Conservation (phyloP, 2,797 vertebrate genomes). For the Crax fasciolata region DNA sequence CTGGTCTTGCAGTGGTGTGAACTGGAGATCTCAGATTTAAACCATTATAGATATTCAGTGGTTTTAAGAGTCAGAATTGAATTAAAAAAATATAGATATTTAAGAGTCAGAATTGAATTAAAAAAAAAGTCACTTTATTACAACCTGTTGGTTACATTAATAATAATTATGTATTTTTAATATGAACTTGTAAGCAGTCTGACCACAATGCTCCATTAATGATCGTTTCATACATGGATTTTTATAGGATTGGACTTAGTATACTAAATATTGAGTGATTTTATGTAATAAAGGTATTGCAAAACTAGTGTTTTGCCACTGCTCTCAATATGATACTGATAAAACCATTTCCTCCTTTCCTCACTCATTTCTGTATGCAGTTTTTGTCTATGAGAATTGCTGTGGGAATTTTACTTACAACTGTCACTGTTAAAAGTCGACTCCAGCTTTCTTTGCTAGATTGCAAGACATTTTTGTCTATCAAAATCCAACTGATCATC, state of each 20-base stretch:
- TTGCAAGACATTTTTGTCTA: background rate
- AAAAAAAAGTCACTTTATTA: background rate
- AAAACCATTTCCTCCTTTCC: conserved; percentile 19
- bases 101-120: background rate
- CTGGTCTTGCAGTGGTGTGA: background rate
- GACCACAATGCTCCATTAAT: background rate
- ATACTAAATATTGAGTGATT: background rate
- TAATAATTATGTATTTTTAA: background rate
- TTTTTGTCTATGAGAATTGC: conserved; percentile 15
- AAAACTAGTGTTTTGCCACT: conserved; percentile 22
- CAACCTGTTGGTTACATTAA: background rate
- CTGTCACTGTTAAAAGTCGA: conserved; percentile 4
- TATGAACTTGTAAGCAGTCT: background rate
- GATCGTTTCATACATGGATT: background rate
- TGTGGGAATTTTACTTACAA: conserved; percentile 24
- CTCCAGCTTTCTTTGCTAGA: background rate
- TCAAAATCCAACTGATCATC: background rate
- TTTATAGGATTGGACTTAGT: background rate
- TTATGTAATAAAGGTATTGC: background rate
- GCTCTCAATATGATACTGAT: background rate
- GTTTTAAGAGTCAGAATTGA: background rate
- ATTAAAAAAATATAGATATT: background rate
- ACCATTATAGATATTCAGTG: background rate
- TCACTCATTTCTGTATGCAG: conserved; percentile 1
- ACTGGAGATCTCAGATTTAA: background rate